Base-by-base conservation (phyloP, 92 coral and sea anemone genomes). In the Siderastrea siderea region DNA sequence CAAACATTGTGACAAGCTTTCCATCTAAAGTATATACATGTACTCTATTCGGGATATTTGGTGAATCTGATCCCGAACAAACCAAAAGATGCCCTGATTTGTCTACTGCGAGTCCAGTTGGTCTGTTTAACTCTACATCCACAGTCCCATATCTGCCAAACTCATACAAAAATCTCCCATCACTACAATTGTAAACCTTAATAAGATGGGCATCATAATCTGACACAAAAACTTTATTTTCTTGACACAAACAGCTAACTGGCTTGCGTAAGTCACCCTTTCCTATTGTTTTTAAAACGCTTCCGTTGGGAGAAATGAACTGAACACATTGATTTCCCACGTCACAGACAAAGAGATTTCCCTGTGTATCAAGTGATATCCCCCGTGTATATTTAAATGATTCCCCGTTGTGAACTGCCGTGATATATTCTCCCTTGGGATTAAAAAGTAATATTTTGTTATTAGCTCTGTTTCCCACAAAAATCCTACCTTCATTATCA, bases 21-120 rank as follows among this genome's bases (percentile, higher is more conserved):
- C 92, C 92, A 47, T 53, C 82, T 5, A 71, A 72, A 11, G 68
- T 75, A 60, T 88, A 88, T 2, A 92, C 90, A 51, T 92, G 90
- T 8, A 88, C 83, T 8, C 90, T 68, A 67, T 88, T 44, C 26
- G 71, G 49, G 45, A 2, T 17, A 73, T 73, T 73, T 50, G 45
- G n/a, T 4, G 51, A 2, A 15, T 15, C 13, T 17, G 38, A 26
- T 26, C 78, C 61, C 9, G 60, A 73, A 19, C 60, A 50, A 51
- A 52, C 46, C 7, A 73, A 46, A 51, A 73, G 52, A 7, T 73
- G 44, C 3, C 61, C 60, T 8, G 59, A 2, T 51, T 73, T 73
- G 15, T 73, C 78, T 47, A 51, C 9, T 5, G 78, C 78, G 5
- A 73, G 7, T 7, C 78, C 78, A 50, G 38, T 17, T 1, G 78